A percentile compares a stretch with the other conserved stretches of the same genome.
These are phyloP conservation scores for Acipenser oxyrinchus DNA, from an alignment of 2,797 vertebrate species.

Conservation along the genomic window DNA sequence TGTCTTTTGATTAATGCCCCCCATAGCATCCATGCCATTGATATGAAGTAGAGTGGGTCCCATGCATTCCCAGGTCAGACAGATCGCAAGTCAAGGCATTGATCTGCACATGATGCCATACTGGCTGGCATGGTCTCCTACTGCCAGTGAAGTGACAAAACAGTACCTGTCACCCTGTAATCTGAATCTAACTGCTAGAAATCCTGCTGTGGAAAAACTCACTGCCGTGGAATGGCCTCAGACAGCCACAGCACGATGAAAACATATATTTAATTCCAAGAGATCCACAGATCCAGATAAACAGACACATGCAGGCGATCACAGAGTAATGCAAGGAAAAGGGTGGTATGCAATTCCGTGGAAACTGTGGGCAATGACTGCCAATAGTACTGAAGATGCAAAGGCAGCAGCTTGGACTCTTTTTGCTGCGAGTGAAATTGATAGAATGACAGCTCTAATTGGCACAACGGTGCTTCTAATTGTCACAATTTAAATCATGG, in stretches of 20 bases:
- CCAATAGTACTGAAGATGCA: not conserved
- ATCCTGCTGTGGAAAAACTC: no score
- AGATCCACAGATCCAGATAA: no score
- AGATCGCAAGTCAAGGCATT: conserved; percentile 17
- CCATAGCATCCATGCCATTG: no score
- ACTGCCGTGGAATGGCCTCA: no score
- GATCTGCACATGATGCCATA: conserved; percentile 22
- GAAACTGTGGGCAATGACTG: not conserved
- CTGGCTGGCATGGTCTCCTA: conserved; percentile 12
- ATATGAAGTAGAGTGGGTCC: no score
- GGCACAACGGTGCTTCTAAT: conserved; percentile 10
- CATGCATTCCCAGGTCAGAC: no score
- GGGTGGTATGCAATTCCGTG: no score
- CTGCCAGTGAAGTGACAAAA: not conserved
- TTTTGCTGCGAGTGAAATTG: not conserved
- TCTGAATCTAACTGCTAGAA: not conserved
- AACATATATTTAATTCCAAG: no score
- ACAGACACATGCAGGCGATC: no score
- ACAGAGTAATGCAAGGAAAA: no score
- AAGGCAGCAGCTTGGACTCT: not conserved
- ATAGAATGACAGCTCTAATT: conserved; percentile 11
- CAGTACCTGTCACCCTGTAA: not conserved
- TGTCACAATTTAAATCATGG: conserved; percentile 10
- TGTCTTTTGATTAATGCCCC: no score
- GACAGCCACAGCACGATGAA: no score